These are phyloP conservation scores for Acrocephalus arundinaceus DNA, from an alignment of 2,113 vertebrate genomes.

Conservation along the genomic window DNA sequence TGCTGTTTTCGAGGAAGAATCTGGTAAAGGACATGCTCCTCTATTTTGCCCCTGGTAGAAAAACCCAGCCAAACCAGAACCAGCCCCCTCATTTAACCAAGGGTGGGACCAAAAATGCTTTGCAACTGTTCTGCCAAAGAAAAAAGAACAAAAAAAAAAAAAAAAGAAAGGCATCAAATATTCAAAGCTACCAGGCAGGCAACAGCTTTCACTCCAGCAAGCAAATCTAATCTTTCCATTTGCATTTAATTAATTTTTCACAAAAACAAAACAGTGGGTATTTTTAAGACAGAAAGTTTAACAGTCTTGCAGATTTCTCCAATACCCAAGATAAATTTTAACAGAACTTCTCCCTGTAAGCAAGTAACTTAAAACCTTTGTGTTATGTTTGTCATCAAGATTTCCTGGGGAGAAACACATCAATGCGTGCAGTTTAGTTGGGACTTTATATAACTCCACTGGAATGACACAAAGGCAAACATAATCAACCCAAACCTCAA, in stretches of 20 bases:
- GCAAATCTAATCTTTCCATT: neutral
- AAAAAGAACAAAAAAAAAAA: no score
- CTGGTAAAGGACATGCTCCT: neutral
- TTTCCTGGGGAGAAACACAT: neutral
- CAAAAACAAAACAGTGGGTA: neutral
- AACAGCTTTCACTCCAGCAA: neutral
- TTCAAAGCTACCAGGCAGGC: neutral
- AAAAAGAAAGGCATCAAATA: neutral
- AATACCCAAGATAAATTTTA: neutral
- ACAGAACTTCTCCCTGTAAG: neutral
- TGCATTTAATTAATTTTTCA: neutral
- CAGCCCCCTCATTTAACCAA: neutral
- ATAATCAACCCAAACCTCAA: neutral
- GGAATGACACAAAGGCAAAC: neutral
- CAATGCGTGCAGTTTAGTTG: neutral
- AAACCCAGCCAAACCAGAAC: neutral
- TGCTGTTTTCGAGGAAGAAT: neutral
- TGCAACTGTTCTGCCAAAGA: neutral
- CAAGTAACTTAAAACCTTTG: neutral
- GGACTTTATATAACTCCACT: neutral
- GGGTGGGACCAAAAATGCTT: neutral
- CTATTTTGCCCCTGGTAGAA: neutral
- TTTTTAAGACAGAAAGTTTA: neutral
- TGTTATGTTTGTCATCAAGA: neutral
- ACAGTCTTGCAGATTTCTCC: neutral